Evolutionary conservation across 2,888 invertebrate genomes (phyloP).

Genomic region (Micoletzkya japonica): DNA sequence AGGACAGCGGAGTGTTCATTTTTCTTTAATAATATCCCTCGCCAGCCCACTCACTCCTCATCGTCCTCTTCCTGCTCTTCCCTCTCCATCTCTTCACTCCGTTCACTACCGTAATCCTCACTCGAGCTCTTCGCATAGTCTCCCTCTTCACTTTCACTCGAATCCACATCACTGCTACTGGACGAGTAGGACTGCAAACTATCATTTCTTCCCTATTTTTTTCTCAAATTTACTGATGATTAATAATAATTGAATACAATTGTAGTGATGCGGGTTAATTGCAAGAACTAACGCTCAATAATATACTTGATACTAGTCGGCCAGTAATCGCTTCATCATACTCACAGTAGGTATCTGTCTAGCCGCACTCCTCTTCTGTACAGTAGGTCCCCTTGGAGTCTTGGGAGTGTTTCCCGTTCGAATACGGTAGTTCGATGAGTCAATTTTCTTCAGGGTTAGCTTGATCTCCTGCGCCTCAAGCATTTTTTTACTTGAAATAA

Average conservation of each 20-base stretch:
- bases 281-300: too few species aligned
- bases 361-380: too few species aligned
- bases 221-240: too few species aligned
- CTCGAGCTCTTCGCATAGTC: not conserved
- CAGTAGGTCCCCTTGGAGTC: not conserved
- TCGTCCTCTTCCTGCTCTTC: slow-evolving; percentile 16
- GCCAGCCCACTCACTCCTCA: not conserved
- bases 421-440: not conserved
- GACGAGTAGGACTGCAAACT: slow-evolving; percentile 10
- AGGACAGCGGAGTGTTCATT: not conserved
- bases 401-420: not conserved
- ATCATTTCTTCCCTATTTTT: not conserved
- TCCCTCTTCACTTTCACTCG: slow-evolving; percentile 8
- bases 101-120: too few species aligned
- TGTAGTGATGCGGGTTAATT: too few species aligned
- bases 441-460: not conserved
- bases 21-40: too few species aligned
- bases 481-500: too few species aligned
- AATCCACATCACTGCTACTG: not conserved
- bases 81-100: not conserved
- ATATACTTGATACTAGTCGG: too few species aligned
- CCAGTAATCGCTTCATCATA: not conserved
- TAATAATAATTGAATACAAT: too few species aligned
- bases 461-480: too few species aligned
- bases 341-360: too few species aligned